A percentile compares a stretch with the other conserved stretches of the same genome.
These are phyloP conservation scores for Myxocyprinus asiaticus DNA, from an alignment of 2,113 vertebrate species.

Conservation along the genomic window DNA sequence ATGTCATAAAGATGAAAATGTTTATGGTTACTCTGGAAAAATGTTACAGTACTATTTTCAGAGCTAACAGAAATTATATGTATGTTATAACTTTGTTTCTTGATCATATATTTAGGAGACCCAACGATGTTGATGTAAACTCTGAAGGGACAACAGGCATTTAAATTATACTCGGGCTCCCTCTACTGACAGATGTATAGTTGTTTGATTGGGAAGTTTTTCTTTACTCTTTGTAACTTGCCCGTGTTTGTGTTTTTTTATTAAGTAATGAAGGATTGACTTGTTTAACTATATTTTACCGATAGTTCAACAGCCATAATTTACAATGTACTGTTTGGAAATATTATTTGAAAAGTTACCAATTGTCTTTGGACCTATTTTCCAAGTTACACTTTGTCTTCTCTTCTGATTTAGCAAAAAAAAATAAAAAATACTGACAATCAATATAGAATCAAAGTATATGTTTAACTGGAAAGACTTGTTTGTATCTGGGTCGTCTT, in stretches of 20 bases:
- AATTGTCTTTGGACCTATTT: too few species aligned
- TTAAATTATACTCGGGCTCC: constrained; percentile 65
- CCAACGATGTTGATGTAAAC: not conserved
- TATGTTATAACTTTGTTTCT: not conserved
- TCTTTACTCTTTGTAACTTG: too few species aligned
- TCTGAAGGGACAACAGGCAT: not conserved
- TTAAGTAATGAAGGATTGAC: not conserved
- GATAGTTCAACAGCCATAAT: constrained; percentile 39
- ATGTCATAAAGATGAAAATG: not conserved
- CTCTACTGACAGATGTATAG: constrained; percentile 65
- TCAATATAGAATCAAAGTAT: too few species aligned
- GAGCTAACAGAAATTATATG: not conserved
- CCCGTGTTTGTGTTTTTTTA: not conserved
- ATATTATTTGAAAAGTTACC: too few species aligned
- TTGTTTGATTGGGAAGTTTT: not conserved
- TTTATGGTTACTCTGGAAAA: too few species aligned
- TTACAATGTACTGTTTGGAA: not conserved
- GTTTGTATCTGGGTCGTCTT: too few species aligned
- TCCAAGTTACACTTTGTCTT: too few species aligned
- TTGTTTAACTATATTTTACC: not conserved
- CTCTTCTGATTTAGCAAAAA: too few species aligned
- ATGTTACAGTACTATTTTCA: too few species aligned
- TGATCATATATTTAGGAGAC: not conserved
- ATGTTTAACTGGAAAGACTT: too few species aligned
- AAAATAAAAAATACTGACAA: too few species aligned